phyloP scores from a whole-genome alignment of 2,888 invertebrate genomes.

The Metellina segmentata region DNA sequence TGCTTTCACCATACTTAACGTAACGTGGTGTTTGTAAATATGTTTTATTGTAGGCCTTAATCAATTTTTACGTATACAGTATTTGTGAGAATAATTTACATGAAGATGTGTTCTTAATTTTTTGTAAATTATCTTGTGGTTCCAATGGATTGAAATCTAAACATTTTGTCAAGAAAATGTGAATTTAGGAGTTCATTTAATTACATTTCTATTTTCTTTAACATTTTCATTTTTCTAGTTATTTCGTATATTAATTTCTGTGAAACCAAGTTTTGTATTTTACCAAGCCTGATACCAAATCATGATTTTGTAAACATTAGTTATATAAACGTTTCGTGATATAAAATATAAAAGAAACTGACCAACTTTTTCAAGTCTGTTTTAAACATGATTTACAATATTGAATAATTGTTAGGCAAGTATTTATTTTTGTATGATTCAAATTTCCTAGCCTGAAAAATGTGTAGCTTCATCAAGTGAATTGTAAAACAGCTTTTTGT shows the following conservation, averaged over 20 bases:
- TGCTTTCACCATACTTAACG: too few species aligned
- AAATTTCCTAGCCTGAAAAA: conserved; percentile 1
- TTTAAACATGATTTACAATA: too few species aligned
- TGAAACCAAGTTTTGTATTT: too few species aligned
- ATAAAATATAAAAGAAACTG: too few species aligned
- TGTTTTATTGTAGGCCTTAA: background rate
- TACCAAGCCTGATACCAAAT: too few species aligned
- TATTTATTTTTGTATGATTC: conserved; percentile 57
- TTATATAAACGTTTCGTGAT: too few species aligned
- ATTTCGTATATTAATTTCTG: too few species aligned
- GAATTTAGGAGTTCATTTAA: background rate
- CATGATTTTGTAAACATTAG: too few species aligned
- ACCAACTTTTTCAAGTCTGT: too few species aligned
- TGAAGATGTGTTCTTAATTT: background rate
- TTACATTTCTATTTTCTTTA: background rate
- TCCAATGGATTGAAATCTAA: background rate
- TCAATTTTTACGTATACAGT: background rate
- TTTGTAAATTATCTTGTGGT: background rate
- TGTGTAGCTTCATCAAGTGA: conserved; percentile 46
- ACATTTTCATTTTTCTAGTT: too few species aligned
- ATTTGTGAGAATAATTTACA: background rate
- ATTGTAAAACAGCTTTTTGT: conserved; percentile 49
- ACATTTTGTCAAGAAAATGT: background rate
- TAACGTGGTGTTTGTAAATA: background rate
- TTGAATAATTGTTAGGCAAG: conserved; percentile 5